Percentiles rank a stretch among this genome's conserved stretches.
These are phyloP conservation scores for Scaptomyza reducta DNA, from an alignment of 2,888 invertebrate species.

Conservation along the genomic window DNA sequence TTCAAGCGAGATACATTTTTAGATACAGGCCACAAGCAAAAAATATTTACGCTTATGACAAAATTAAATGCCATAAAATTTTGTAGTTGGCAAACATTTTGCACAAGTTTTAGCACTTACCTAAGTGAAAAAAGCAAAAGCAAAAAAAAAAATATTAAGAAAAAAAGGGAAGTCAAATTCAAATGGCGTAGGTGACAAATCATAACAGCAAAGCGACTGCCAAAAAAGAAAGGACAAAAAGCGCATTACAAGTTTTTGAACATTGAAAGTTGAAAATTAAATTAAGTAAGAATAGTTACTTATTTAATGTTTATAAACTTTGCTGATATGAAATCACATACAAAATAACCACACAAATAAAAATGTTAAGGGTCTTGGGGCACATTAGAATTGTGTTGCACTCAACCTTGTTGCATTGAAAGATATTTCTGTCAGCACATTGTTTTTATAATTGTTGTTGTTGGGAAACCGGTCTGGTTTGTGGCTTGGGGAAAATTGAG, in stretches of 20 bases:
- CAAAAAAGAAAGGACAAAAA: constrained; percentile 22
- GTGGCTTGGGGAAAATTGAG: constrained; percentile 61
- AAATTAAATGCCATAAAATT: constrained; percentile 75
- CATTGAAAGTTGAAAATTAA: constrained; percentile 4
- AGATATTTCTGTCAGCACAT: constrained; percentile 13
- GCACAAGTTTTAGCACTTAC: constrained; percentile 64
- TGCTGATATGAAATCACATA: no score
- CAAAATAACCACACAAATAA: no score
- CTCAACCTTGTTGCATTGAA: background rate
- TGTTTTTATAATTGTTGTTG: constrained; percentile 23
- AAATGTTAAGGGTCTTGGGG: background rate
- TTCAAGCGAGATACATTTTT: constrained; percentile 59
- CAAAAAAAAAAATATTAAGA: constrained; percentile 29
- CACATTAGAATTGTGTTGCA: background rate
- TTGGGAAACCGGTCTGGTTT: constrained; percentile 63
- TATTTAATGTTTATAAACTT: no score
- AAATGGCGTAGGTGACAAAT: constrained; percentile 71
- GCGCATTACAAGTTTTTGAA: constrained; percentile 18
- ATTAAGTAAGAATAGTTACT: background rate
- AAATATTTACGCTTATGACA: constrained; percentile 70
- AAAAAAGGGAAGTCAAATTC: constrained; percentile 13
- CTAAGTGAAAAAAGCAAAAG: constrained; percentile 28
- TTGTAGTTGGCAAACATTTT: constrained; percentile 68
- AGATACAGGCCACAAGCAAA: constrained; percentile 30
- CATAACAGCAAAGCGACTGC: constrained; percentile 35